phyloP scores from a whole-genome alignment of 2,888 invertebrate genomes.

The Venusia cambrica region DNA sequence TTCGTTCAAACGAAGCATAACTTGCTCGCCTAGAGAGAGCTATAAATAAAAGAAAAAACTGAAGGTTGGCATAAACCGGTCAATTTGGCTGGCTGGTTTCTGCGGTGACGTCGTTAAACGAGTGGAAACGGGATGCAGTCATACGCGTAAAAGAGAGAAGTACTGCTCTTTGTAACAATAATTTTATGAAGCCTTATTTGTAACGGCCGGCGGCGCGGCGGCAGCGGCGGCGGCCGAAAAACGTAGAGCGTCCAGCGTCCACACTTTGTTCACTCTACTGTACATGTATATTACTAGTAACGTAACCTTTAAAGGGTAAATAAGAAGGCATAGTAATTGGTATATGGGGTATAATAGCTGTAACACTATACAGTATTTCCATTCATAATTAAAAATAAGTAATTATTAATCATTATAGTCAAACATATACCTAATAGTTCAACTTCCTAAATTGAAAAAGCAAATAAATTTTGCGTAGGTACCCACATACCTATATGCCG shows the following conservation, averaged over 20 bases:
- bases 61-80: slow-evolving; percentile 80
- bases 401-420: slow-evolving; percentile 3
- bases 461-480: too few relatives aligned
- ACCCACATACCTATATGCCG: too few relatives aligned
- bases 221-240: slow-evolving; percentile 76
- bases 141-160: slow-evolving; percentile 43
- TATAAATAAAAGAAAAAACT: slow-evolving; percentile 79
- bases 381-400: slow-evolving; percentile 37
- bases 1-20: slow-evolving; percentile 59
- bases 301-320: slow-evolving; percentile 49
- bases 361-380: slow-evolving; percentile 39
- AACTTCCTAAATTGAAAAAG: too few relatives aligned
- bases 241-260: slow-evolving; percentile 70
- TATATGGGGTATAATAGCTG: too few relatives aligned
- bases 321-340: too few relatives aligned
- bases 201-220: too few relatives aligned
- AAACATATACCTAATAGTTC: too few relatives aligned
- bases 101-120: slow-evolving; percentile 75
- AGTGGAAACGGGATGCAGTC: slow-evolving; percentile 47
- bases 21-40: slow-evolving; percentile 74
- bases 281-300: slow-evolving; percentile 39
- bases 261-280: slow-evolving; percentile 64
- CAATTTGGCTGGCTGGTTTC: slow-evolving; percentile 79
- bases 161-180: slow-evolving; percentile 58
- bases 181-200: slow-evolving; percentile 74